These are phyloP conservation scores for Nymphalis io DNA, from an alignment of 1,140 invertebrate species.

Conservation along the genomic window DNA sequence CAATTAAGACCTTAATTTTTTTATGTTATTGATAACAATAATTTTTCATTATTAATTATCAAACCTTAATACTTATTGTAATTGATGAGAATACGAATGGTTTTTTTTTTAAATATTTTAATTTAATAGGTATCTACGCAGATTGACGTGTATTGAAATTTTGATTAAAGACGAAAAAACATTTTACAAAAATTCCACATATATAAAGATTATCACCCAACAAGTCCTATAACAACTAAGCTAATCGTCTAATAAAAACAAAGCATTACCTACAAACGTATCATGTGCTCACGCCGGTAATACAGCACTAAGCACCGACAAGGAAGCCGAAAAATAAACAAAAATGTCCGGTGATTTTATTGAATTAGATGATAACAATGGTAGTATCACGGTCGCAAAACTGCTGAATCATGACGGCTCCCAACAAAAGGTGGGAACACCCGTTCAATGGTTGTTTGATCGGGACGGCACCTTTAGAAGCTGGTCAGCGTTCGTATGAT, in stretches of 20 bases:
- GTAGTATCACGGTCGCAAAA: slow-evolving; percentile 51
- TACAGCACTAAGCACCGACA: slow-evolving; percentile 64
- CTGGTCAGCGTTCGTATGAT: slow-evolving; percentile 20
- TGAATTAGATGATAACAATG: slow-evolving; percentile 78
- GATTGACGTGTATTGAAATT: too few relatives aligned
- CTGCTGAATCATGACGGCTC: slow-evolving; percentile 69
- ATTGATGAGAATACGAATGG: too few relatives aligned
- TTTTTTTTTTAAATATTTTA: too few relatives aligned
- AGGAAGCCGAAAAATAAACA: slow-evolving; percentile 74
- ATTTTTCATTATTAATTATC: slow-evolving; percentile 15
- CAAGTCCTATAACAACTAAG: slow-evolving; percentile 26
- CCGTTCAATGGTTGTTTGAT: slow-evolving; percentile 74
- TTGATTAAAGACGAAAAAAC: not conserved
- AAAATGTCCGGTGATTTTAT: slow-evolving; percentile 78
- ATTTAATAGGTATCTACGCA: too few relatives aligned
- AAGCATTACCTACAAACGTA: slow-evolving; percentile 50
- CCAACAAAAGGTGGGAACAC: slow-evolving; percentile 77
- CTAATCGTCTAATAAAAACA: slow-evolving; percentile 56
- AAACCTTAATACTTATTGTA: slow-evolving; percentile 8
- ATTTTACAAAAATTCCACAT: not conserved
- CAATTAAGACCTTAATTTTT: slow-evolving; percentile 14
- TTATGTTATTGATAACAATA: slow-evolving; percentile 14
- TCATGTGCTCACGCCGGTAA: slow-evolving; percentile 62
- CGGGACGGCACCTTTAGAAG: slow-evolving; percentile 43
- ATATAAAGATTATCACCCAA: not conserved